phyloP scores from a whole-genome alignment of 2,888 invertebrate species.

The Aspidiotus rigidus region DNA sequence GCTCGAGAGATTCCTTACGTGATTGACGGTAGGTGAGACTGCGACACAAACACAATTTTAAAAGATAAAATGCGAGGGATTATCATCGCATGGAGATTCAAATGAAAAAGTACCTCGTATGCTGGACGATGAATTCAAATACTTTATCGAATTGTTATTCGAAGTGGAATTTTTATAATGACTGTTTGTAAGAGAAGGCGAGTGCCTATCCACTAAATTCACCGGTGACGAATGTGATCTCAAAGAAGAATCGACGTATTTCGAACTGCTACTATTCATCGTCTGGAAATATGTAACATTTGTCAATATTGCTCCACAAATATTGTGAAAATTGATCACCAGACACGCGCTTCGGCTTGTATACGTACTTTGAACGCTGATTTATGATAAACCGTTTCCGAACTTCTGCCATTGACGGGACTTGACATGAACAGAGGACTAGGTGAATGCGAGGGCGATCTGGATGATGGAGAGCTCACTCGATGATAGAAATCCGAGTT shows the following conservation, averaged over 20 bases:
- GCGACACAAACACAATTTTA: background rate
- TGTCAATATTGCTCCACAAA: too few relatives aligned
- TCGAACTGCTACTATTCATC: slow-evolving; percentile 17
- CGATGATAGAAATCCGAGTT: slow-evolving; percentile 10
- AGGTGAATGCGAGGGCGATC: slow-evolving; percentile 32
- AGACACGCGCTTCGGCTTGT: too few relatives aligned
- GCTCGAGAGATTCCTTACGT: slow-evolving; percentile 14
- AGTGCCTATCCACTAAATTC: slow-evolving; percentile 14
- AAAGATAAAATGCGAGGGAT: slow-evolving; percentile 1
- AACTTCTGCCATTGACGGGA: slow-evolving; percentile 26
- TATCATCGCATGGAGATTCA: background rate
- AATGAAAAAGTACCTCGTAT: slow-evolving; percentile 18
- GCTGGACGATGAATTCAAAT: slow-evolving; percentile 22
- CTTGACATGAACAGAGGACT: slow-evolving; percentile 30
- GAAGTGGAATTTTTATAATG: slow-evolving; percentile 21
- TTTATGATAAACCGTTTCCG: slow-evolving; percentile 26
- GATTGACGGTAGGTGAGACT: slow-evolving; percentile 15
- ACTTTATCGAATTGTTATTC: slow-evolving; percentile 24
- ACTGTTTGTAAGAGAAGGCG: slow-evolving; percentile 6
- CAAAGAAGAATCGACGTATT: slow-evolving; percentile 20
- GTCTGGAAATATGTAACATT: slow-evolving; percentile 9
- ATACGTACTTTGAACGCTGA: slow-evolving; percentile 27
- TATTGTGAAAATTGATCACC: too few relatives aligned
- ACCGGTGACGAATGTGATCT: slow-evolving; percentile 23
- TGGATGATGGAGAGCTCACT: slow-evolving; percentile 19